Conservation (phyloP, 2,113 vertebrate species). For the Caranx melampygus region DNA sequence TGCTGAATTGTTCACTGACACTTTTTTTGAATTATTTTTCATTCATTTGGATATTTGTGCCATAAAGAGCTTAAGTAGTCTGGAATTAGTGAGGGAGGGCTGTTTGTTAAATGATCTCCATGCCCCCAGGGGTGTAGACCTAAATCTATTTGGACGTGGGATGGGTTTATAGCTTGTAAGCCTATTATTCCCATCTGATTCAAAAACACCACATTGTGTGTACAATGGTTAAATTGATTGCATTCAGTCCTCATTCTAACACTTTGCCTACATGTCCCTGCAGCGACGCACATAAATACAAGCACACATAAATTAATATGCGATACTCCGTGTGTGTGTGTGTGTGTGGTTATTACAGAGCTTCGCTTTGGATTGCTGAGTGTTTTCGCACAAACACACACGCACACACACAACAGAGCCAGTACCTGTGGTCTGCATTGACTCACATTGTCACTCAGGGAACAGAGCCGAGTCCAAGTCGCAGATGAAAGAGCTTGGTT, state of each 20-base stretch:
- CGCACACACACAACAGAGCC: slow-evolving; percentile 12
- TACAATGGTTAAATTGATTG: slow-evolving; percentile 61
- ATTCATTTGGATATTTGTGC: slow-evolving; percentile 65
- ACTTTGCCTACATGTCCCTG: background rate
- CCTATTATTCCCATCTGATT: slow-evolving; percentile 82
- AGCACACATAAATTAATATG: background rate
- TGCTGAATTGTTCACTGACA: slow-evolving; percentile 19
- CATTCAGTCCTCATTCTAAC: slow-evolving; percentile 23
- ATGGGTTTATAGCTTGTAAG: slow-evolving; percentile 79
- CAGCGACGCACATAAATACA: background rate
- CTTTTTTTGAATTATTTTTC: slow-evolving; percentile 40
- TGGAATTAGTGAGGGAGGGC: slow-evolving; percentile 63
- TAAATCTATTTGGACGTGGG: slow-evolving; percentile 81
- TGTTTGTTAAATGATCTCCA: slow-evolving; percentile 77
- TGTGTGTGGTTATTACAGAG: slow-evolving; percentile 19
- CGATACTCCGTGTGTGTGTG: slow-evolving; percentile 27
- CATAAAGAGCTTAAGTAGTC: slow-evolving; percentile 73
- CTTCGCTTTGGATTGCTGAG: slow-evolving; percentile 4
- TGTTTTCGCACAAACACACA: slow-evolving; percentile 18
- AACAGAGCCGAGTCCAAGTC: slow-evolving; percentile 24
- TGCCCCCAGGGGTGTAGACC: slow-evolving; percentile 70
- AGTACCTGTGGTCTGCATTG: slow-evolving; percentile 33
- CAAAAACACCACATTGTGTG: slow-evolving; percentile 71
- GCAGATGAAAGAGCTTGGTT: slow-evolving; percentile 43
- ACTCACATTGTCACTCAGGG: slow-evolving; percentile 18